Percentiles rank a stretch among this genome's conserved stretches.
Evolutionary conservation across 2,888 invertebrate species (phyloP).

Genomic region (Gastracanthus pulcherrimus): DNA sequence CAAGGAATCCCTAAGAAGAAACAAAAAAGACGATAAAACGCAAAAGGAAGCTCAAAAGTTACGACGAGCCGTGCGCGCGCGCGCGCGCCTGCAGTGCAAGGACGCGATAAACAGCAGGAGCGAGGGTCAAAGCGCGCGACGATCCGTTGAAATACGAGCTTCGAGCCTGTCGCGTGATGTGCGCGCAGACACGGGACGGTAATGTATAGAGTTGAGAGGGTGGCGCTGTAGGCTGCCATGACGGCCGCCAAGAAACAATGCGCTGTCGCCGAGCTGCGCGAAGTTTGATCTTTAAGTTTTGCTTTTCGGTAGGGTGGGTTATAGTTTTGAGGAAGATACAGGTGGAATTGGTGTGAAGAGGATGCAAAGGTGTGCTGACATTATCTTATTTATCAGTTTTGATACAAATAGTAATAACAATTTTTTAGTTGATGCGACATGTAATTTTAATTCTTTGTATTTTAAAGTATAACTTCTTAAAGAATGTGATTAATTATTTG

Average conservation of each 20-base stretch:
- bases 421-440: too few species aligned
- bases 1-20: not conserved
- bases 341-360: not conserved
- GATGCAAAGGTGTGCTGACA: not conserved
- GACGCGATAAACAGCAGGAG: conserved; percentile 43
- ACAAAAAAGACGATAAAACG: not conserved
- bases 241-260: not conserved
- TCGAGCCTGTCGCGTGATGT: too few species aligned
- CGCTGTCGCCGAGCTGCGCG: not conserved
- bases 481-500: too few species aligned
- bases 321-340: not conserved
- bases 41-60: not conserved
- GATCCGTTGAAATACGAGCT: conserved; percentile 51
- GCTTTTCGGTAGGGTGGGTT: too few species aligned
- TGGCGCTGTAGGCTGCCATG: not conserved
- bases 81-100: conserved; percentile 22
- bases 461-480: too few species aligned
- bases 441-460: too few species aligned
- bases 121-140: conserved; percentile 19
- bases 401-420: too few species aligned
- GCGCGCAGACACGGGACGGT: not conserved
- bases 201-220: not conserved
- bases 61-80: not conserved
- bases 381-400: too few species aligned
- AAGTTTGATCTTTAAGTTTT: not conserved